These are phyloP conservation scores for Hycleus cichorii DNA, from an alignment of 1,140 invertebrate genomes.

Conservation along the genomic window DNA sequence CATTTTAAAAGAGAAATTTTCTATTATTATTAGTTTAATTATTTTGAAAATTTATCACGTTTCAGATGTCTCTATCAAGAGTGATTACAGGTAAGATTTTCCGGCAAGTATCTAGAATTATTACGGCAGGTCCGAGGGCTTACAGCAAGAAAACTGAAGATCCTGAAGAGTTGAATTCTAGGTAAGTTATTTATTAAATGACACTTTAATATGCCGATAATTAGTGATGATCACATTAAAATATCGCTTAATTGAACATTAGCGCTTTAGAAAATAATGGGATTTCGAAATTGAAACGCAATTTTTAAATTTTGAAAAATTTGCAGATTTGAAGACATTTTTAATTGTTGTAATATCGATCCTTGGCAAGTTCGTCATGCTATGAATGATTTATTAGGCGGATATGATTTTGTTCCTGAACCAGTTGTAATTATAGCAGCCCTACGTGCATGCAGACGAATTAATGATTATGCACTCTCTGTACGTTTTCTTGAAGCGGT, in stretches of 20 bases:
- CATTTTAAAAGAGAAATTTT: too few relatives aligned
- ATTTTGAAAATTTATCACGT: not conserved
- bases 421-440: constrained; percentile 61
- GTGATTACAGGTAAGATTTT: constrained; percentile 7
- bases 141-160: not conserved
- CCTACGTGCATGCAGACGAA: constrained; percentile 57
- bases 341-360: constrained; percentile 58
- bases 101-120: not conserved
- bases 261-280: too few relatives aligned
- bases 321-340: constrained; percentile 38
- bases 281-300: not conserved
- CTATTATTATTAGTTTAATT: not conserved
- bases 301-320: not conserved
- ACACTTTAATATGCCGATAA: too few relatives aligned
- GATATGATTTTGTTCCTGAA: constrained; percentile 61
- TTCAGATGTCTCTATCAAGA: constrained; percentile 16
- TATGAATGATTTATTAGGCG: constrained; percentile 50
- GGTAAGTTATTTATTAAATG: not conserved
- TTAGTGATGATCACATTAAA: too few relatives aligned
- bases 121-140: not conserved
- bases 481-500: constrained; percentile 61
- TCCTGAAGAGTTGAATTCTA: not conserved
- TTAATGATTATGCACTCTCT: constrained; percentile 64
- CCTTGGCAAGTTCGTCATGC: constrained; percentile 60
- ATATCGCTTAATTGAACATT: too few relatives aligned